phyloP scores from a whole-genome alignment of 2,113 vertebrate species.

The Alaudala cheleensis region DNA sequence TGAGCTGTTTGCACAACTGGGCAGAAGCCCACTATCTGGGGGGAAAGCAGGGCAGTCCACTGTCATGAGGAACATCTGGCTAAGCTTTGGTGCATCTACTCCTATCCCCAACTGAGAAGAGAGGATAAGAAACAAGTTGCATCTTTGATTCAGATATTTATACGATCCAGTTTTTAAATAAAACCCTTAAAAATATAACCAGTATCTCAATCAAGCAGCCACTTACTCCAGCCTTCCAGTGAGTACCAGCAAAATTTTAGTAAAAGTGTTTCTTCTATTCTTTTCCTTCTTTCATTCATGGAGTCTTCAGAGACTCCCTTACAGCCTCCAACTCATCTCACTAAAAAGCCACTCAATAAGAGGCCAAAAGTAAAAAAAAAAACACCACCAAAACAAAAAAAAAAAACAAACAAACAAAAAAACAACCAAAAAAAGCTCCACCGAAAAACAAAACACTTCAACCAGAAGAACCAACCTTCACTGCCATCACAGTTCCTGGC shows the following conservation, averaged over 20 bases:
- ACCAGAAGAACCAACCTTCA: not conserved
- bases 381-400: no score
- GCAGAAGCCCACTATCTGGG: not conserved
- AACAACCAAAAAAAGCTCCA: not conserved
- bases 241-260: not conserved
- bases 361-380: not conserved
- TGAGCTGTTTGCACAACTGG: not conserved
- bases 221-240: not conserved
- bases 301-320: not conserved
- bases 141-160: not conserved
- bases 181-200: not conserved
- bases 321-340: not conserved
- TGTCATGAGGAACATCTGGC: not conserved
- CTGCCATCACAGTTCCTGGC: not conserved
- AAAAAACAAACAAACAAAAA: not conserved
- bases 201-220: not conserved
- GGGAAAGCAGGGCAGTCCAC: not conserved
- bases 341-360: not conserved
- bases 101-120: not conserved
- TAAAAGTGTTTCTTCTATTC: not conserved
- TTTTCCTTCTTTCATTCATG: not conserved
- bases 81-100: not conserved
- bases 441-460: not conserved
- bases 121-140: not conserved
- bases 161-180: not conserved